Conservation (phyloP, 2,797 vertebrate species). For the Morus bassanus region DNA sequence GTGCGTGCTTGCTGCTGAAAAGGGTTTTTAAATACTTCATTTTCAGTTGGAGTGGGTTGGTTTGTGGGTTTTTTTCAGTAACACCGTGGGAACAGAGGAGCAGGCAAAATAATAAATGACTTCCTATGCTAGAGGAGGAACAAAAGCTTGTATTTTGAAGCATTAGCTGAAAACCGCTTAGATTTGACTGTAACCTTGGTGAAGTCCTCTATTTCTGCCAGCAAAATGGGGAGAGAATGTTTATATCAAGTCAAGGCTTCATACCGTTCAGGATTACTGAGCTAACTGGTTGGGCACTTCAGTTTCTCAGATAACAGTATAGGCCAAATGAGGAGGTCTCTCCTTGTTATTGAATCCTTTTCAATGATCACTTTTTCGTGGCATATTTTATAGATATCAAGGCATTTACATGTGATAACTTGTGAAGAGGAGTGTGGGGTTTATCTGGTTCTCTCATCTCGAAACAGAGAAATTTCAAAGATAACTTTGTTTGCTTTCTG, state of each 20-base stretch:
- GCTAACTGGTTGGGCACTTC: background rate
- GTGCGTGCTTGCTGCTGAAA: background rate
- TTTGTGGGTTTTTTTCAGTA: background rate
- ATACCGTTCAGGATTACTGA: background rate
- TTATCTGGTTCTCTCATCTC: background rate
- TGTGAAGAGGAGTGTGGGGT: background rate
- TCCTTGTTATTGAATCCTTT: background rate
- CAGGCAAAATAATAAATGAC: background rate
- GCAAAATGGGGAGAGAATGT: background rate
- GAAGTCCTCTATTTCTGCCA: background rate
- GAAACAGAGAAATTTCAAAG: background rate
- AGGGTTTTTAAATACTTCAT: background rate
- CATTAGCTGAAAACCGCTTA: background rate
- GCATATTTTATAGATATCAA: background rate
- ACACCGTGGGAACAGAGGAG: background rate
- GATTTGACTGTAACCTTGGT: background rate
- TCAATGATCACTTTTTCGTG: background rate
- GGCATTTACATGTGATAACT: background rate
- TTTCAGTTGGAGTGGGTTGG: background rate
- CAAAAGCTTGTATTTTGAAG: constrained; percentile 2
- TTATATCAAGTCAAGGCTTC: constrained; percentile 4
- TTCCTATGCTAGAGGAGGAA: background rate
- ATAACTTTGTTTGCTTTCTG: background rate
- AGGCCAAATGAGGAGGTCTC: background rate
- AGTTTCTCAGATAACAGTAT: background rate